phyloP scores from a whole-genome alignment of 1,140 invertebrate species.

The Bathynomus jamesi region DNA sequence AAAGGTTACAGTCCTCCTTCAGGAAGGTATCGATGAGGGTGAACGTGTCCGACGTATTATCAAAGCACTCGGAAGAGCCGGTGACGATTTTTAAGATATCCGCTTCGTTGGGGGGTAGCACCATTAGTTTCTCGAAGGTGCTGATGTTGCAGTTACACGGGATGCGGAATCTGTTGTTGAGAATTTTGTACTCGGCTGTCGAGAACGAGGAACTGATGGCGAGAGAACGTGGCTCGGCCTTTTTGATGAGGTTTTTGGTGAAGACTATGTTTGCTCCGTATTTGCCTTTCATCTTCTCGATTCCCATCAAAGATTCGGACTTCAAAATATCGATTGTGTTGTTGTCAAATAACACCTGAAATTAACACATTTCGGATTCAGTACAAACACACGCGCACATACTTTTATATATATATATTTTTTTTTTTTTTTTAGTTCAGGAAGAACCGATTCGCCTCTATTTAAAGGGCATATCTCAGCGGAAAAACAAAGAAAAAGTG shows the following conservation, averaged over 20 bases:
- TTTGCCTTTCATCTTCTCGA: constrained; percentile 38
- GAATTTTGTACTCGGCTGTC: constrained; percentile 2
- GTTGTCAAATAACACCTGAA: constrained; percentile 53
- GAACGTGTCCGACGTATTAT: background rate
- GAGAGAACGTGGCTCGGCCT: constrained; percentile 52
- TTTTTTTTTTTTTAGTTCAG: too few relatives aligned
- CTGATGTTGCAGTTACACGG: constrained; percentile 8
- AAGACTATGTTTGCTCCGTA: constrained; percentile 47
- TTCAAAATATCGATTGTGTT: constrained; percentile 53
- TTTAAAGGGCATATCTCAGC: too few relatives aligned
- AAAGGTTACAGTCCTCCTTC: constrained; percentile 4
- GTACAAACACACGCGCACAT: too few relatives aligned
- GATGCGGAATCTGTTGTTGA: constrained; percentile 13
- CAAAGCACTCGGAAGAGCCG: background rate
- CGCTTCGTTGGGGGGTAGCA: too few relatives aligned
- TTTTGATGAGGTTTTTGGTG: constrained; percentile 55
- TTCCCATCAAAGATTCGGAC: constrained; percentile 46
- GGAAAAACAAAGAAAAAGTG: too few relatives aligned
- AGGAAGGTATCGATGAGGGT: background rate
- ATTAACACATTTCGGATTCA: too few relatives aligned
- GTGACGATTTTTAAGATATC: constrained; percentile 9
- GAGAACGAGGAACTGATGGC: constrained; percentile 46
- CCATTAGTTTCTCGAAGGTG: too few relatives aligned
- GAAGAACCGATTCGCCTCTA: too few relatives aligned
- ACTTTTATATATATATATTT: too few relatives aligned